Base-by-base conservation (phyloP, 2,888 invertebrate species). In the Epinotia demarniana region DNA sequence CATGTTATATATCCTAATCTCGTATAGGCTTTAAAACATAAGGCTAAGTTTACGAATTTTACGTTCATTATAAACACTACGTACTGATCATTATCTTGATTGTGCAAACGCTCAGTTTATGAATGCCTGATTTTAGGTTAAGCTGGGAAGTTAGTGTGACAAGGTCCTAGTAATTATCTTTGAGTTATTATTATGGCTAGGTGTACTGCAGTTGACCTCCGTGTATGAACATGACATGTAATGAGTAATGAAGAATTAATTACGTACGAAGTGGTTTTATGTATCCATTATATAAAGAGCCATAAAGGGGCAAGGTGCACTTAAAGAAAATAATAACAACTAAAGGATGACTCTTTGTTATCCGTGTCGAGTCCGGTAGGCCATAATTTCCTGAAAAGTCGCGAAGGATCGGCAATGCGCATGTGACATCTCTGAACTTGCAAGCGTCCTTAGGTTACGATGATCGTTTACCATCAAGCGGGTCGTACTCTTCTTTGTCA, bases 101-200 rank as follows among this genome's bases (percentile, higher is more conserved):
- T 27, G 49, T 16, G 64, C 11, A 19, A 43, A 18, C 43, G 19
- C 16, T 58, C 18, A 23, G 27, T 66, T 18, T 23, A 23, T 53
- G 49, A 70, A 19, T 27, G 49, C 6, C 58, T 69, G 46, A 58
- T 69, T 69, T 74, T 69, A 74, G 63, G 74, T 69, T 63, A 69
- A 27, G 62, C 23, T 58, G 43, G 2, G 39, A 67, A 49, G 16
- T 16, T 46, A 23, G 33, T 49, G 49, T 39, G 63, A 58, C 69
- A 70, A 63, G 74, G 69, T n/a, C 46, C n/a, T 58, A 63, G 23
- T 63, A 74, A 74, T 69, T 74, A 73, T 60, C 73, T 68, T 27
- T 49, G 27, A 46, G 46, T 57, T 58, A 18, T 70, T 43, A 57
- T 73, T 67, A 67, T 53, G n/a, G 67, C 39, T n/a, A 19, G 33